Base-by-base conservation (phyloP, 1,140 invertebrate genomes). In the Aphaenogaster rudis region DNA sequence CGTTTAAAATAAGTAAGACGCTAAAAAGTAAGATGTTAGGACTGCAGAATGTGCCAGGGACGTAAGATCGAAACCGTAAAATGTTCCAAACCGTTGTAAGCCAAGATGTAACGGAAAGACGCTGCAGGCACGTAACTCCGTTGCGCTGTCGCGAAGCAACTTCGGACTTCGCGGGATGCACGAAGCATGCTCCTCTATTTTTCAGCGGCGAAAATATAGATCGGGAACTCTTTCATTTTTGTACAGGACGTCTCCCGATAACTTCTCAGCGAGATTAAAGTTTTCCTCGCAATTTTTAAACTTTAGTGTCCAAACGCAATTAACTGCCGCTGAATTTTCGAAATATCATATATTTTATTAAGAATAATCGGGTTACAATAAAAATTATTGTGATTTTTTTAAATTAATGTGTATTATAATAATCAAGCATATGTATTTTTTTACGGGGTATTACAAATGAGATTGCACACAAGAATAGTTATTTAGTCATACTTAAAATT, bases 191-290 rank as follows among this genome's bases (percentile, higher is more conserved):
- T 69, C 54, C 15, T 71, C 36, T 69, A 80, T 80, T 28, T 81
- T 81, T 54, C 21, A 28, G 3, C 64, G 48, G 5, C 48, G 64
- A 15, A 69, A 54, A 69, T 80, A 80, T 42, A 69, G 15, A 71
- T 79, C 28, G 17, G 21, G 28, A 79, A 50, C 57, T 42, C 28
- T 67, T 69, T 81, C n/a, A 28, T 28, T 78, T 78, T 63, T 63
- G 13, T 17, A 71, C 5, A n/a, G 48, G 0, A 21, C 48, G 33
- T 81, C n/a, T 81, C 15, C 21, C 48, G 21, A 57, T 71, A 81
- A 81, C 64, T 69, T 54, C 33, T 69, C 59, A 78, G 36, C 15
- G 78, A 81, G 21, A 69, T 81, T 71, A 36, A 80, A 80, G 36
- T 80, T 69, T 42, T 52, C 15, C 17, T n/a, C 36, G 15, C 33